phyloP scores from a whole-genome alignment of 2,113 vertebrate species.

The Agapornis roseicollis region DNA sequence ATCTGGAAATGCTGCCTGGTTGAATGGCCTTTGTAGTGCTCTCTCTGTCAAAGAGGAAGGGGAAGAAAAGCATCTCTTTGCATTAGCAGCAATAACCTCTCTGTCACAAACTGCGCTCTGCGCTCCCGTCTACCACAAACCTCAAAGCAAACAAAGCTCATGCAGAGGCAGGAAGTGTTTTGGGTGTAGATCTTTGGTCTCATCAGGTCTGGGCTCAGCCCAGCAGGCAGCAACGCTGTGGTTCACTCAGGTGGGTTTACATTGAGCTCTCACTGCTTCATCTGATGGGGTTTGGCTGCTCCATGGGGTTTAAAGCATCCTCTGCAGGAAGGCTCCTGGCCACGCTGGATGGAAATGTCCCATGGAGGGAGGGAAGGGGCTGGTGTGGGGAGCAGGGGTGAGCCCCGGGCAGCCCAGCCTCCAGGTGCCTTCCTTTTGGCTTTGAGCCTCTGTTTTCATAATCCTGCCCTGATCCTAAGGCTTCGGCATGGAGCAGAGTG shows the following conservation, averaged over 20 bases:
- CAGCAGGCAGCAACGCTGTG: not conserved
- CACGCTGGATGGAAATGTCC: not conserved
- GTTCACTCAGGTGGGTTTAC: not conserved
- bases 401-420: not conserved
- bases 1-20: not conserved
- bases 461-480: not conserved
- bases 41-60: not conserved
- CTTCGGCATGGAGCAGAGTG: not conserved
- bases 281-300: not conserved
- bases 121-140: not conserved
- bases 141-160: not conserved
- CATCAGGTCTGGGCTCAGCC: not conserved
- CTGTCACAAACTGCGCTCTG: not conserved
- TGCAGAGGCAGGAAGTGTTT: constrained; percentile 17
- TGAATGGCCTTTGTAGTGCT: not conserved
- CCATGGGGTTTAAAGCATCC: not conserved
- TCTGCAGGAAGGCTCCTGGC: not conserved
- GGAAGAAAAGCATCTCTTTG: not conserved
- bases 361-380: not conserved
- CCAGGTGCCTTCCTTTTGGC: not conserved
- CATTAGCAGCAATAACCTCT: not conserved
- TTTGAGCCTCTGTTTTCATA: not conserved
- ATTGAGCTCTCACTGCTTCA: not conserved
- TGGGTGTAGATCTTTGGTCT: constrained; percentile 7
- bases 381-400: fast-evolving